Percentiles rank a stretch among this genome's conserved stretches.
Conservation (phyloP, 2,797 vertebrate genomes). For the Dallia pectoralis region DNA sequence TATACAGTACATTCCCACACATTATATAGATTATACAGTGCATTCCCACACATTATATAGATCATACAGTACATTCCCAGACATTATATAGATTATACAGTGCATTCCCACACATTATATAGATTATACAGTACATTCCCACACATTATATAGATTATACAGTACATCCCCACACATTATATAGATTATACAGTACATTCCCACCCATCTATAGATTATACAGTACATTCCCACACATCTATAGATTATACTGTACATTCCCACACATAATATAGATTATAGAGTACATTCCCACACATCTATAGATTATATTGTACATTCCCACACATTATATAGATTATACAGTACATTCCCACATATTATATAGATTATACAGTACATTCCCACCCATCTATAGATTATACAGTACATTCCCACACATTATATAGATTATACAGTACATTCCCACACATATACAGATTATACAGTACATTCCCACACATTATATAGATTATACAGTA, state of each 20-base stretch:
- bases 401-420: background rate
- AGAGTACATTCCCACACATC: background rate
- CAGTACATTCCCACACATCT: background rate
- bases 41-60: background rate
- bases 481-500: background rate
- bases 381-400: background rate
- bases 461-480: background rate
- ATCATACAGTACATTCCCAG: background rate
- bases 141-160: background rate
- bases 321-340: background rate
- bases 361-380: background rate
- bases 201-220: background rate
- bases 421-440: background rate
- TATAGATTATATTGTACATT: background rate
- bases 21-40: background rate
- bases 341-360: background rate
- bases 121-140: background rate
- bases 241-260: background rate
- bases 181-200: background rate
- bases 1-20: too few relatives aligned
- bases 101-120: background rate
- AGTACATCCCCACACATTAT: background rate
- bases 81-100: background rate
- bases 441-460: background rate
- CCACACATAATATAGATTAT: background rate